These are phyloP conservation scores for Lordiphosa collinella DNA, from an alignment of 1,140 invertebrate species.

Conservation along the genomic window DNA sequence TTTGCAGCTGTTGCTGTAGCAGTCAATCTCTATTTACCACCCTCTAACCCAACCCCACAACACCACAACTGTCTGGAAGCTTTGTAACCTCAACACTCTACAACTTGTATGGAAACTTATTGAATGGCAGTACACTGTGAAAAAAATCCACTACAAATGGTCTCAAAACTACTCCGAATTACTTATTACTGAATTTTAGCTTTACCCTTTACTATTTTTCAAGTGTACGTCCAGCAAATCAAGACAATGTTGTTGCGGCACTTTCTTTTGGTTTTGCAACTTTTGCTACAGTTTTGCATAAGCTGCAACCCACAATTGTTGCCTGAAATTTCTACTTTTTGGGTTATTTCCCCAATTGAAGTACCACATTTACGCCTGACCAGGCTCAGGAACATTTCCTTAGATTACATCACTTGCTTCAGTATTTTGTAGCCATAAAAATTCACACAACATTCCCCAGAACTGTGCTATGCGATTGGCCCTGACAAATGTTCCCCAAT, in stretches of 20 bases:
- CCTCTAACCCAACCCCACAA: constrained; percentile 5
- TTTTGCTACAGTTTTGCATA: constrained; percentile 47
- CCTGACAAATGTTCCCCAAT: constrained; percentile 28
- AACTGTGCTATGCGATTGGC: constrained; percentile 1
- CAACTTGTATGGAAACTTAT: too few species aligned
- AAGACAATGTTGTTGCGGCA: constrained; percentile 45
- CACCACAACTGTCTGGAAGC: too few species aligned
- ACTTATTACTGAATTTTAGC: too few species aligned
- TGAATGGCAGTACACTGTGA: too few species aligned
- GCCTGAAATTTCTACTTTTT: constrained; percentile 5
- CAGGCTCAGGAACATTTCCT: background rate
- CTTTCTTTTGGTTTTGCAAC: constrained; percentile 18
- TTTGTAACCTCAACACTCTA: too few species aligned
- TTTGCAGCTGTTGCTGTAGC: constrained; percentile 64
- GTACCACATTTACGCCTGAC: constrained; percentile 3
- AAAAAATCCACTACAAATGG: too few species aligned
- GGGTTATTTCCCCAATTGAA: background rate
- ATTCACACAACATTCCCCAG: constrained; percentile 24
- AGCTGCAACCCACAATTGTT: constrained; percentile 20
- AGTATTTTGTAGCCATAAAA: constrained; percentile 23
- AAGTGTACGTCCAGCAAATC: constrained; percentile 28
- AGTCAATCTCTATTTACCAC: background rate
- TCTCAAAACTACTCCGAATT: too few species aligned
- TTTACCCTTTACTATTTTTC: too few species aligned
- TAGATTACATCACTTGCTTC: constrained; percentile 20